These are phyloP conservation scores for Mus caroli DNA, from an alignment of 2,797 vertebrate genomes.

Conservation along the genomic window DNA sequence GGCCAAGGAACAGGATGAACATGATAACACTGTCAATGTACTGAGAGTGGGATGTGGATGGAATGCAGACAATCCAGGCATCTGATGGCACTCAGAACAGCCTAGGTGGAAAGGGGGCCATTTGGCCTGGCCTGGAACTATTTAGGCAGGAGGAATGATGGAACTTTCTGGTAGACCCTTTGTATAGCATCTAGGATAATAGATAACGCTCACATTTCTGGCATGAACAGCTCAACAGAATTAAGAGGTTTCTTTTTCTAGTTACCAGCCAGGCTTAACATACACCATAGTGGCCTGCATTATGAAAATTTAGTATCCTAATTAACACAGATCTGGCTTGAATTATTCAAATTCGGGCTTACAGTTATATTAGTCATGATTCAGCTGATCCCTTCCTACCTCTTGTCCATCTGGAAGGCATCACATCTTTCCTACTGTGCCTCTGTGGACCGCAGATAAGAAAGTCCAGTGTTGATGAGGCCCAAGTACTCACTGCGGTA, in stretches of 20 bases:
- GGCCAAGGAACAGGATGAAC: not conserved
- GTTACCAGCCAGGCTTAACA: constrained; percentile 61
- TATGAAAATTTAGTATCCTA: constrained; percentile 63
- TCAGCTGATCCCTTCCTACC: constrained; percentile 47
- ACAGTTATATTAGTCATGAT: constrained; percentile 53
- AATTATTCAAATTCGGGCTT: constrained; percentile 66
- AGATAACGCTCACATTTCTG: not conserved
- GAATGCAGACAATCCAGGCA: not conserved
- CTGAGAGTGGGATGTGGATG: not conserved
- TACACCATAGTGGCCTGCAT: not conserved
- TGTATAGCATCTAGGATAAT: not conserved
- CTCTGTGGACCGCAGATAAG: not conserved
- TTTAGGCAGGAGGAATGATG: not conserved
- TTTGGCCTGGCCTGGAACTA: not conserved
- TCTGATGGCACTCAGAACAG: not conserved
- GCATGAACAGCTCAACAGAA: constrained; percentile 60
- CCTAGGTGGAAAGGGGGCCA: not conserved
- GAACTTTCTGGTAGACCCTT: not conserved
- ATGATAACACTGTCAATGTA: rapidly evolving
- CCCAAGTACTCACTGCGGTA: not conserved
- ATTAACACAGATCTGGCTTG: constrained; percentile 64
- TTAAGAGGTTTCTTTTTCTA: constrained; percentile 34
- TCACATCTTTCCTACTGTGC: not conserved
- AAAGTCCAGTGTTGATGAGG: not conserved
- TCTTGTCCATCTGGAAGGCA: constrained; percentile 42